Base-by-base conservation (phyloP, 1,140 invertebrate genomes). In the Teleogryllus occipitalis region DNA sequence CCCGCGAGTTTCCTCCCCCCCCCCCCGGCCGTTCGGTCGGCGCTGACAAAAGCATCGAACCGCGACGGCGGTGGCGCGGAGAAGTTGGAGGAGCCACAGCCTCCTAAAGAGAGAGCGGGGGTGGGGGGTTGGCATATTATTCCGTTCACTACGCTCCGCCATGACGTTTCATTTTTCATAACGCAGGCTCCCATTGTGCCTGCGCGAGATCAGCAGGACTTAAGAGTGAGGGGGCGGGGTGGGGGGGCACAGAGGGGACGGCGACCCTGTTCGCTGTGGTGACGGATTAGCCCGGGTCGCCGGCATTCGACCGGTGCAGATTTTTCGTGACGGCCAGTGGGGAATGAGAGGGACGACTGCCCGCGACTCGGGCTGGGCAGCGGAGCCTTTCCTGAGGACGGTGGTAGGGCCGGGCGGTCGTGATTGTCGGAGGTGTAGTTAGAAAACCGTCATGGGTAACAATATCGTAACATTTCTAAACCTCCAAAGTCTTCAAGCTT, bases 161-260 rank as follows among this genome's bases (percentile, higher is more conserved):
- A 65, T 65, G 54, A 65, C 54, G 54, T 65, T 65, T 65, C 54
- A 65, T 65, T 65, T 65, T 65, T 65, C 54, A 65, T 65, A 65
- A 65, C 54, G 54, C 10, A 7, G 10, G 54, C 54, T 65, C 54
- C 54, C 54, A 65, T 65, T 65, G 54, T 65, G 54, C 18, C 18
- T 65, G 2, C 0, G 54, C 54, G 54, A 65, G 54, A 65, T 65
- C 54, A 65, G 54, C 54, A 10, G 18, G 54, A 14, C 54, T 65
- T 65, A 65, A 18, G 54, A 65, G 18, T 3, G 54, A 18, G 10
- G 54, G 54, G 54, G 54, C 8, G 8, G 49, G 49, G 8, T 15
- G 49, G 49, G 15, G 49, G 15, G 49, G 49, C 8, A 3, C 18
- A 7, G 54, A 65, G 54, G 18, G 54, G 54, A 65, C 54, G 10